Evolutionary conservation across 2,113 vertebrate genomes (phyloP).

Genomic region (Syngnathus scovelli): DNA sequence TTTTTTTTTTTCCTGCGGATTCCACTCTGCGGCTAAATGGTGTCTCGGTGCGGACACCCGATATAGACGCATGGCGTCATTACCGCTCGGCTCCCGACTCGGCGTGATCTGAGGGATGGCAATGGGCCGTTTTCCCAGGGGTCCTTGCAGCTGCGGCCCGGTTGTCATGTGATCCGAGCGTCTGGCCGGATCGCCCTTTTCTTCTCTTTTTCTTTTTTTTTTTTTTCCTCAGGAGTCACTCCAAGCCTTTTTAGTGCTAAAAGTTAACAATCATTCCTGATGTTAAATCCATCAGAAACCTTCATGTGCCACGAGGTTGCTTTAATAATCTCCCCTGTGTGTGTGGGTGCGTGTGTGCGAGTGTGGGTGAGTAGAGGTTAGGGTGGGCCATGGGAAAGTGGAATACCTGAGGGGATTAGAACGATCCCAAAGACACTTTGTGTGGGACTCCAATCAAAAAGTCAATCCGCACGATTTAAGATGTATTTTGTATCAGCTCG

Average conservation of each 20-base stretch:
- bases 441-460: slow-evolving; percentile 44
- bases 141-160: slow-evolving; percentile 48
- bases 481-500: slow-evolving; percentile 24
- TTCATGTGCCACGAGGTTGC: slow-evolving; percentile 61
- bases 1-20: slow-evolving; percentile 39
- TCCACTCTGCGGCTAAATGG: slow-evolving; percentile 43
- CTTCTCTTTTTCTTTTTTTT: not conserved
- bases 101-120: slow-evolving; percentile 53
- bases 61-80: slow-evolving; percentile 35
- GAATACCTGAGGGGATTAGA: slow-evolving; percentile 67
- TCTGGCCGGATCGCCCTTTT: slow-evolving; percentile 51
- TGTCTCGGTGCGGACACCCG: slow-evolving; percentile 47
- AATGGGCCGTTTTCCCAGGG: slow-evolving; percentile 66
- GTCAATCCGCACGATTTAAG: slow-evolving; percentile 47
- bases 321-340: slow-evolving; percentile 61
- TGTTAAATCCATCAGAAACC: slow-evolving; percentile 73
- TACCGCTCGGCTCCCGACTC: slow-evolving; percentile 33
- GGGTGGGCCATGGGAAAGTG: slow-evolving; percentile 63
- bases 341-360: slow-evolving; percentile 15
- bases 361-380: slow-evolving; percentile 40
- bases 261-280: slow-evolving; percentile 68
- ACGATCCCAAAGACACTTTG: slow-evolving; percentile 52
- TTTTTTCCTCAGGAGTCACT: slow-evolving; percentile 63
- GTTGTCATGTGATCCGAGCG: slow-evolving; percentile 67
- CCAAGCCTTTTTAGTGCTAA: slow-evolving; percentile 60